Conservation (phyloP, 2,797 vertebrate species). For the Poecilia wingei region DNA sequence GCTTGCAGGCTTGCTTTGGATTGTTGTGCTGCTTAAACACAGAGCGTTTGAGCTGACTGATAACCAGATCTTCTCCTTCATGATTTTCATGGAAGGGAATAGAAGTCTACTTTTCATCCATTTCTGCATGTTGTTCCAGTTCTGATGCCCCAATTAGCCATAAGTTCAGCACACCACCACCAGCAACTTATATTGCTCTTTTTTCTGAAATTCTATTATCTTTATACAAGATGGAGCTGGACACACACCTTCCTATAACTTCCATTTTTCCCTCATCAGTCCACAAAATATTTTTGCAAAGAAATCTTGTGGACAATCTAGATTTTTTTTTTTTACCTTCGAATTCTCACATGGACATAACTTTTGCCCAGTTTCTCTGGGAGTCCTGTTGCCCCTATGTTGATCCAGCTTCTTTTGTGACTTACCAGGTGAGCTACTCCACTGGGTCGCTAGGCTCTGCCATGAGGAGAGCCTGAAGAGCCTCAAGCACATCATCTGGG, state of each 20-base stretch:
- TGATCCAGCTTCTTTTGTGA: not conserved
- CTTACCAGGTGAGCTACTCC: not conserved
- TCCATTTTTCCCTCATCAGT: not conserved
- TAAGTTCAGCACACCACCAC: not conserved
- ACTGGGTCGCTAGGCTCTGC: not conserved
- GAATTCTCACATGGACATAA: not conserved
- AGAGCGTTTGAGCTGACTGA: not conserved
- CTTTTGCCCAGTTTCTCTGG: not conserved
- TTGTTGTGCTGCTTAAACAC: not conserved
- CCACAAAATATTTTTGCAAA: not conserved
- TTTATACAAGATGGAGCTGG: not conserved
- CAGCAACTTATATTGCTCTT: not conserved
- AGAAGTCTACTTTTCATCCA: not conserved
- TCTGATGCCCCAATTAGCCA: not conserved
- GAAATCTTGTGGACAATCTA: not conserved
- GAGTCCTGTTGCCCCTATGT: not conserved
- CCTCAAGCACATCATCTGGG: not conserved
- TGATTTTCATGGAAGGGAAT: not conserved
- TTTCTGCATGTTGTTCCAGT: not conserved
- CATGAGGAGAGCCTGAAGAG: not conserved
- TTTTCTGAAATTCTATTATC: not conserved
- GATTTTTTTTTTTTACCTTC: not conserved
- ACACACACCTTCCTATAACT: not conserved
- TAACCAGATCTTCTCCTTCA: not conserved
- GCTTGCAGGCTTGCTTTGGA: not conserved